Evolutionary conservation across 2,888 invertebrate species (phyloP).

Genomic region (Ariolimax columbianus): DNA sequence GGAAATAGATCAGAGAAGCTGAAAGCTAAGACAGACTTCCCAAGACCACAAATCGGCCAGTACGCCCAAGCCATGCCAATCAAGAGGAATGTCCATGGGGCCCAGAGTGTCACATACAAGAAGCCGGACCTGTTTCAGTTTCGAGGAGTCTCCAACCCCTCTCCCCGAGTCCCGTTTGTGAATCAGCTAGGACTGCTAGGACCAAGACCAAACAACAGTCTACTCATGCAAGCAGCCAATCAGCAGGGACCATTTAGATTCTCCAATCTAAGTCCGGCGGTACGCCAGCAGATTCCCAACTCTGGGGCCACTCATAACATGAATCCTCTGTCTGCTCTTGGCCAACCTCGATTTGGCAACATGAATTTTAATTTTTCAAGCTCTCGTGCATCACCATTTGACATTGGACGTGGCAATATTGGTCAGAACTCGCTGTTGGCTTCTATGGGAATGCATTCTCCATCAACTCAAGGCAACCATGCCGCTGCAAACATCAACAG

Average conservation of each 20-base stretch:
- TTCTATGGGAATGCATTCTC: too few species aligned
- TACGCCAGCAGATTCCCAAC: neutral
- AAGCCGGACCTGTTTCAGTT: slow-evolving; percentile 37
- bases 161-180: neutral
- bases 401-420: neutral
- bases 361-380: neutral
- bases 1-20: neutral
- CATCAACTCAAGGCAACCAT: neutral
- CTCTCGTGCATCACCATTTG: neutral
- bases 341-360: neutral
- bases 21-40: neutral
- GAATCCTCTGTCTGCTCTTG: neutral
- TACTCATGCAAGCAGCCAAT: neutral
- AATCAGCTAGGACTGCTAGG: slow-evolving; percentile 27
- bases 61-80: neutral
- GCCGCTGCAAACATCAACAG: neutral
- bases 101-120: slow-evolving; percentile 21
- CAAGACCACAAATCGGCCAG: neutral
- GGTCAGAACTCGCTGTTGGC: neutral
- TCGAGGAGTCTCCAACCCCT: slow-evolving; percentile 7
- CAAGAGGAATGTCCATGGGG: slow-evolving; percentile 41
- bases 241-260: slow-evolving; percentile 9
- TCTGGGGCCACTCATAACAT: slow-evolving; percentile 2
- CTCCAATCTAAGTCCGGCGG: neutral
- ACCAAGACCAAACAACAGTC: slow-evolving; percentile 4